Evolutionary conservation across 2,113 vertebrate genomes (phyloP), one percentile per base, ranked within the genome.

Genomic region (Amphiprion percula): DNA sequence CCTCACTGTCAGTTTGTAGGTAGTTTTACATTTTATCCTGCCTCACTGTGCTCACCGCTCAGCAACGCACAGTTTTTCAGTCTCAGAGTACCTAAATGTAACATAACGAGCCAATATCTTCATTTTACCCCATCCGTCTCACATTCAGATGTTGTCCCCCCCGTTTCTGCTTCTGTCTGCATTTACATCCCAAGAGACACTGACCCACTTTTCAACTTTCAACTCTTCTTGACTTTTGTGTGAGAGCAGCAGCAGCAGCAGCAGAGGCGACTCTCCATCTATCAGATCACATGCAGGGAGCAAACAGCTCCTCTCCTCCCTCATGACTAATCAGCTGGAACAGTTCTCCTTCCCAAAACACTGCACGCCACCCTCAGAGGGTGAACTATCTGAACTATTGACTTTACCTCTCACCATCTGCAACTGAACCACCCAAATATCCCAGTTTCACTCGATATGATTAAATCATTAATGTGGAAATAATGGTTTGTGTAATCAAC

Each of bases 131-230:
- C 4, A 12, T 69, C 52, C 65, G 3, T 41, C 46, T 56, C 79
- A 44, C 19, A 58, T 63, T 46, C 49, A 46, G 39, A 72, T 11
- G 7, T 33, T 12, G 39, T 61, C 66, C 41, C 7, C 7, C 37
- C 41, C 5, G 23, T 33, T 1, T 5, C 26, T 6, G 16, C 44
- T 28, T 69, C 28, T n/a, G 39, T 17, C 28, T 64, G 16, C 54
- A 66, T 82, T 68, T 60, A 30, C 26, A 59, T 74, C 41, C 49
- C 56, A 23, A 17, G 47, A 77, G 68, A 82, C 73, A 15, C 65
- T 88, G 83, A 90, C 90, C 91, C 52, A 64, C 49, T 76, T 79
- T 84, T 91, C 90, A 92, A 88, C 91, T 90, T 71, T 88, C 82
- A 90, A 87, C 88, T 87, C 76, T 63, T 50, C n/a, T 9, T 77